These are phyloP conservation scores for Sus scrofa DNA, from an alignment of 2,113 vertebrate species.

Conservation along the genomic window T2T-Sscrofa CM000821.6:54933501-54934000, in stretches of 20 bases:
- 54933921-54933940: not conserved
- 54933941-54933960: not conserved
- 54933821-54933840: not conserved
- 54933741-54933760: not conserved
- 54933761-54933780: not conserved
- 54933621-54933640: too few relatives aligned
- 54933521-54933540: too few relatives aligned
- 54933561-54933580: too few relatives aligned
- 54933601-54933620: too few relatives aligned
- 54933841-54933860: not conserved
- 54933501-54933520: too few relatives aligned
- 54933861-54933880: not conserved
- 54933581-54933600: too few relatives aligned
- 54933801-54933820: not conserved
- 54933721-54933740: not conserved
- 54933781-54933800: not conserved
- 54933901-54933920: not conserved
- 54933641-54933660: not conserved
- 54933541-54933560: too few relatives aligned
- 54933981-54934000: not conserved
- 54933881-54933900: not conserved
- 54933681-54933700: not conserved
- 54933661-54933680: not conserved
- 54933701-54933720: not conserved
- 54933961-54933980: not conserved